phyloP scores from a whole-genome alignment of 2,113 vertebrate species.

The Nannospalax galili region DNA sequence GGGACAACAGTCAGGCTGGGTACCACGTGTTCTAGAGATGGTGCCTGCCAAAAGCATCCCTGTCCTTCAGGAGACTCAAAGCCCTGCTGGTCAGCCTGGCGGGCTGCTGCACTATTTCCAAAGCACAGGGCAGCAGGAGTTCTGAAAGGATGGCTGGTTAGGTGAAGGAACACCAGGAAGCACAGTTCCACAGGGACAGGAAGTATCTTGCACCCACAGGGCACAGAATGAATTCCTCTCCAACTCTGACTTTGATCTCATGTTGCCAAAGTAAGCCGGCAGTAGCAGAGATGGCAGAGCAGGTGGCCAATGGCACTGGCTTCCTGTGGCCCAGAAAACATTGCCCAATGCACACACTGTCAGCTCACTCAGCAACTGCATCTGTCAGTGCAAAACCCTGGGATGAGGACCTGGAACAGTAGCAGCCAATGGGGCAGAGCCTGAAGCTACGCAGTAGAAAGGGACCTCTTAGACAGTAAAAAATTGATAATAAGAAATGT shows the following conservation, averaged over 20 bases:
- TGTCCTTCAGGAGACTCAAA: background rate
- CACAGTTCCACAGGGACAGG: background rate
- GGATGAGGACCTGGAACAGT: conserved; percentile 68
- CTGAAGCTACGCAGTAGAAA: background rate
- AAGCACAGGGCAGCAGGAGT: conserved; percentile 60
- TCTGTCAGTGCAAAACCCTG: conserved; percentile 71
- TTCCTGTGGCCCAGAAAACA: conserved; percentile 78
- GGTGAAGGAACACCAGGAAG: background rate
- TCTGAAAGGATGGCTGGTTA: conserved; percentile 30
- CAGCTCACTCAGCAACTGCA: conserved; percentile 72
- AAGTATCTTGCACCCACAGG: background rate
- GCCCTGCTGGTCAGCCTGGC: background rate
- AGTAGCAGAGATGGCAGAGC: conserved; percentile 67
- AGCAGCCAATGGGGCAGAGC: background rate
- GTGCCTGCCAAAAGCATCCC: background rate
- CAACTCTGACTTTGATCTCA: background rate
- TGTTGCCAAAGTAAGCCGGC: conserved; percentile 52
- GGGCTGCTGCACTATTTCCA: conserved; percentile 54
- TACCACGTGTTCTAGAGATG: background rate
- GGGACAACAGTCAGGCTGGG: background rate
- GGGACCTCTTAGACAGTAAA: background rate
- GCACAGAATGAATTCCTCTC: background rate
- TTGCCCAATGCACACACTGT: conserved; percentile 70
- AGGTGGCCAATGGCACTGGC: conserved; percentile 80
- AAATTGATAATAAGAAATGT: background rate